Base-by-base conservation (phyloP, 2,797 vertebrate species). In the Lutjanus argentimaculatus region DNA sequence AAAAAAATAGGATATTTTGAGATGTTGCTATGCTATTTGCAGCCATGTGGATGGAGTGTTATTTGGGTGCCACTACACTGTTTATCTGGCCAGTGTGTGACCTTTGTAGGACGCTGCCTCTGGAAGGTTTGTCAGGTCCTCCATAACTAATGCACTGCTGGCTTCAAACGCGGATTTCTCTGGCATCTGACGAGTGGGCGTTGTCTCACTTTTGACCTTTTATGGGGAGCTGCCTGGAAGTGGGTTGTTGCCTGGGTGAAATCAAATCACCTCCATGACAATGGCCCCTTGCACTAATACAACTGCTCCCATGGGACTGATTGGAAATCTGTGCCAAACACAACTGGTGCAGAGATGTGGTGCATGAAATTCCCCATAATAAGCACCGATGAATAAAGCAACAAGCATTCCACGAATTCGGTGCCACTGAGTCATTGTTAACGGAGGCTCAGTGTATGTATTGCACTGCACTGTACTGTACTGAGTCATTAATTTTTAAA, bases 11-110 rank as follows among this genome's bases (percentile, higher is more conserved):
- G 77, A 69, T 92, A 93, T 92, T 85, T 89, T 89, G 82, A 86
- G 92, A 80, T 80, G 91, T 92, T 92, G 91, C 88, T 75, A 86
- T 84, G 80, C 88, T 84, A 72, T 89, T 89, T 25, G 8, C 67
- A 86, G 86, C 65, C 43, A 61, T 15, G 48, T 36, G 7, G 53
- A 42, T 30, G 30, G 52, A 43, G 68, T 30, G 61, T 81, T 85
- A 80, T 71, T 64, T 62, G 49, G 77, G 79, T 78, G 68, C 66
- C 84, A 86, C 86, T 89, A 79, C 84, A 48, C 36, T 88, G 77
- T 88, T 91, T 85, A 72, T 92, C 72, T 85, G 72, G 46, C 66
- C 57, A 14, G 63, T 52, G 72, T 67, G 67, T 90, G 88, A 92
- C 90, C 85, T 91, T 88, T n/a, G 62, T 17, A 67, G 77, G 72